Evolutionary conservation across 2,113 vertebrate species (phyloP), one percentile per base, ranked within the genome.

Genomic region (Dipodomys spectabilis): DNA sequence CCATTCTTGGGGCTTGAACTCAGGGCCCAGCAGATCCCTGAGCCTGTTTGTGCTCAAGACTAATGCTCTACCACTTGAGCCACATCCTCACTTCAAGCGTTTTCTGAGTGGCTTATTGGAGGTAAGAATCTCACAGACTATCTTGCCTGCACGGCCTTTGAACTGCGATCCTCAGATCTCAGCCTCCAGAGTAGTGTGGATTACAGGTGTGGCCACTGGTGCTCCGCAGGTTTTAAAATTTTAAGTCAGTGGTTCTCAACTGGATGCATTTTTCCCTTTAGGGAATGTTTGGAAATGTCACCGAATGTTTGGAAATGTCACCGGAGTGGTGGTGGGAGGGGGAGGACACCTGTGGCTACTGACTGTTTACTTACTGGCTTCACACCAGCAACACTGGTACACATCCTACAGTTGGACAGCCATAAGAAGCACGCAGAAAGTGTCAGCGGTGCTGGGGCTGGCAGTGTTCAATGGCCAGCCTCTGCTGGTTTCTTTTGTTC

Each of bases 381-480:
- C 57, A 89, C 57, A n/a, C 72, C 64, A 39, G 62, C 30, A 93
- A 62, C 73, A 49, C 73, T 91, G 74, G 64, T 60, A 32, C 88
- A 72, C 23, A 39, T 84, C 15, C 20, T 79, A 10, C 3, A 5
- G 1, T 25, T 13, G 87, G 13, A 74, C 81, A 79, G 49, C 23
- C 22, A 60, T 20, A 88, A 64, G 78, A 88, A 12, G 57, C 64
- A 69, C 73, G 12, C 18, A 71, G 39, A 39, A 4, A 57, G 60
- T 60, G 32, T 88, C 71, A 60, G 73, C 44, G 18, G 8, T 74
- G 67, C 53, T 35, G 67, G 49, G 60, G 44, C n/a, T 93, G 84
- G 82, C 77, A 32, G 82, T 89, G 83, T 73, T 86, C 67, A 19
- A 11, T 82, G 74, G 44, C 28, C 27, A 83, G n/a, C 39, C 23